phyloP scores from a whole-genome alignment of 1,140 invertebrate species.

The Aphelinus certus region DNA sequence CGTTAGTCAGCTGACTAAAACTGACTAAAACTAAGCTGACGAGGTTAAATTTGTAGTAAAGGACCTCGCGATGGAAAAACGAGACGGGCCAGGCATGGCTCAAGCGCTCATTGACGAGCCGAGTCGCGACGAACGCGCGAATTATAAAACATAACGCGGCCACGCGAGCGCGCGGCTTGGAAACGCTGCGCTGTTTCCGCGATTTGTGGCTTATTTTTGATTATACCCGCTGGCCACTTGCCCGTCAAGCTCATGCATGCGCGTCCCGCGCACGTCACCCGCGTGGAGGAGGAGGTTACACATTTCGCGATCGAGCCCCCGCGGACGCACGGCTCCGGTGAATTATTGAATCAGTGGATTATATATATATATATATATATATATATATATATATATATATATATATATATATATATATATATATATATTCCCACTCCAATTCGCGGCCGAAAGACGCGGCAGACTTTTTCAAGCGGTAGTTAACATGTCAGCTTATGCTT shows the following conservation, averaged over 20 bases:
- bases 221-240: constrained; percentile 1
- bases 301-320: neutral
- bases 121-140: neutral
- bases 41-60: constrained; percentile 36
- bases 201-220: constrained; percentile 34
- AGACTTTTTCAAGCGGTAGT: no score
- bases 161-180: constrained; percentile 1
- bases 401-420: no score
- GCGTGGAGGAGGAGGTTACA: no score
- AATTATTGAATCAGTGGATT: neutral
- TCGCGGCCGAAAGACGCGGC: no score
- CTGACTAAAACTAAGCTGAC: no score
- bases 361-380: no score
- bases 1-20: constrained; percentile 30
- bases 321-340: neutral
- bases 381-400: no score
- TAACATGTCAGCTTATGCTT: no score
- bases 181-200: constrained; percentile 23
- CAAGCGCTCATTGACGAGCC: constrained; percentile 34
- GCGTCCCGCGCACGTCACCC: no score
- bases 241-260: no score
- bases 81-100: constrained; percentile 8
- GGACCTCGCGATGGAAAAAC: constrained; percentile 20
- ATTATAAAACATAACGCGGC: constrained; percentile 19
- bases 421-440: no score